A percentile compares a stretch with the other conserved stretches of the same genome.
phyloP scores from a whole-genome alignment of 1,140 invertebrate species.

The Neodiprion lecontei region DNA sequence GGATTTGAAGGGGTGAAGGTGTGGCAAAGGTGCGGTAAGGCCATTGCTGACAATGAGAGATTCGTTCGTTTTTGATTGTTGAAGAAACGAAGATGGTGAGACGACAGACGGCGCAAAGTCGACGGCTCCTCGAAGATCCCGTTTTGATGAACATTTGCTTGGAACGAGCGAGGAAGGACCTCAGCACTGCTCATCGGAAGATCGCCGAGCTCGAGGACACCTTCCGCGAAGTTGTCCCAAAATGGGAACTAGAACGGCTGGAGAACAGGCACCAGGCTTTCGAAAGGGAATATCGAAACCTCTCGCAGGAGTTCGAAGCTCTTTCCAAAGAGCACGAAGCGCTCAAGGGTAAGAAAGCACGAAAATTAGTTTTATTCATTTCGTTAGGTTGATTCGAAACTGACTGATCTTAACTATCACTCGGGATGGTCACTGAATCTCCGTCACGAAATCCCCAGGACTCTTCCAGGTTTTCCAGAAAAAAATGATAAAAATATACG shows the following conservation, averaged over 20 bases:
- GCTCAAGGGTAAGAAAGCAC: slow-evolving; percentile 34
- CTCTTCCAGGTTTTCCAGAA: no score
- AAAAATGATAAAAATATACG: no score
- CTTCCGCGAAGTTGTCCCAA: slow-evolving; percentile 23
- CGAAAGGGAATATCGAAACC: slow-evolving; percentile 39
- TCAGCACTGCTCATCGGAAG: slow-evolving; percentile 6
- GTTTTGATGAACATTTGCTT: slow-evolving; percentile 54
- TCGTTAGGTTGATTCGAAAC: no score
- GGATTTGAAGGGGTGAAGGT: slow-evolving; percentile 28
- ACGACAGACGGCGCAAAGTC: slow-evolving; percentile 17
- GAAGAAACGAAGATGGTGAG: slow-evolving; percentile 48
- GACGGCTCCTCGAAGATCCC: slow-evolving; percentile 45
- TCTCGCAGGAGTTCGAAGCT: slow-evolving; percentile 37
- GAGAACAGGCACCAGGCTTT: slow-evolving; percentile 48
- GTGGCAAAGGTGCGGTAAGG: slow-evolving; percentile 36
- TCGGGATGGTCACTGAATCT: slow-evolving; percentile 28
- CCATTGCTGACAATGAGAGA: slow-evolving; percentile 52
- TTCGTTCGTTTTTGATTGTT: slow-evolving; percentile 49
- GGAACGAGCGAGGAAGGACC: slow-evolving; percentile 49
- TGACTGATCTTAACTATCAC: slow-evolving; percentile 29
- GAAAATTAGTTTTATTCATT: no score
- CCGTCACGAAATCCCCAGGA: no score
- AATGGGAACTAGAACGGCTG: slow-evolving; percentile 24
- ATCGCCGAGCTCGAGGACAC: slow-evolving; percentile 13
- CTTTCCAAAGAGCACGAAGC: slow-evolving; percentile 40